phyloP scores from a whole-genome alignment of 2,888 invertebrate genomes.

The Anticlea derivata region DNA sequence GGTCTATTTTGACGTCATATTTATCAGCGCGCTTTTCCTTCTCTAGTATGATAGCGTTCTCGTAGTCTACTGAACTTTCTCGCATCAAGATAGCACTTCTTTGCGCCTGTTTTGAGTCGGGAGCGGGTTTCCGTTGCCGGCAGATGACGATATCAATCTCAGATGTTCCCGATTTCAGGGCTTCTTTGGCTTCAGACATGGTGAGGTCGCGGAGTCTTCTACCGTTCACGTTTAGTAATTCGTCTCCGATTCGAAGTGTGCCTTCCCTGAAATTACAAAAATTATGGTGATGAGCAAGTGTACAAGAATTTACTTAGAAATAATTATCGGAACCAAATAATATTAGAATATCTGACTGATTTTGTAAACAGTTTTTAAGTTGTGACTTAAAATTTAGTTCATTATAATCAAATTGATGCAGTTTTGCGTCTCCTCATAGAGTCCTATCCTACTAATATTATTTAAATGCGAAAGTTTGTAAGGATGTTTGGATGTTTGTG shows the following conservation, averaged over 20 bases:
- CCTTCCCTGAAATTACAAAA: slow-evolving; percentile 82
- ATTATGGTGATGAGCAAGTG: no score
- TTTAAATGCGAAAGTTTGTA: no score
- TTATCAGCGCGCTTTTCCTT: slow-evolving; percentile 75
- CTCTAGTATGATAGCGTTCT: slow-evolving; percentile 84
- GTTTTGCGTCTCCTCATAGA: no score
- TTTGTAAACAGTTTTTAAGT: no score
- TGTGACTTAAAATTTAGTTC: no score
- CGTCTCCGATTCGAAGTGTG: slow-evolving; percentile 87
- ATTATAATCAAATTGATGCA: no score
- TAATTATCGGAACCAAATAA: no score
- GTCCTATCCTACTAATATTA: no score
- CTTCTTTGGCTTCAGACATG: slow-evolving; percentile 86
- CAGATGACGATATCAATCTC: slow-evolving; percentile 88
- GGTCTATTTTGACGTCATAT: slow-evolving; percentile 87
- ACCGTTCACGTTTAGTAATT: slow-evolving; percentile 89
- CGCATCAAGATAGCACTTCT: slow-evolving; percentile 71
- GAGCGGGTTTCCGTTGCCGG: slow-evolving; percentile 64
- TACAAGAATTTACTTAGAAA: no score
- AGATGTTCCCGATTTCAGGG: slow-evolving; percentile 84
- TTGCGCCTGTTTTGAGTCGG: slow-evolving; percentile 53
- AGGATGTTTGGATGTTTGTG: no score
- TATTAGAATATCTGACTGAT: no score
- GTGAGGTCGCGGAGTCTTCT: slow-evolving; percentile 86
- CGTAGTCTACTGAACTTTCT: slow-evolving; percentile 89